Conservation (phyloP, 2,113 vertebrate species). For the Chionis minor region DNA sequence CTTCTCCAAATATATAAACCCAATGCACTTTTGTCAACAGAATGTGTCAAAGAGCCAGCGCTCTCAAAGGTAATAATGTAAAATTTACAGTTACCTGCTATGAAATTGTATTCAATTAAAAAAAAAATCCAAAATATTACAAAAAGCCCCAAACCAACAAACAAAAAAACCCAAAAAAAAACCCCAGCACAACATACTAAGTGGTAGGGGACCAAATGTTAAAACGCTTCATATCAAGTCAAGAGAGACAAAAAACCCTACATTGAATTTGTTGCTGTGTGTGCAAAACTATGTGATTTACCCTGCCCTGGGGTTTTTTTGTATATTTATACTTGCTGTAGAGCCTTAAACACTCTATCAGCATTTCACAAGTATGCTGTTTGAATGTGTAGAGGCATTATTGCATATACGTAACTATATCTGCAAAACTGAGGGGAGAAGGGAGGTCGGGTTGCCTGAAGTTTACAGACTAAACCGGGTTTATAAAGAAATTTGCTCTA, state of each 20-base stretch:
- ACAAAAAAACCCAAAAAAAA: not conserved
- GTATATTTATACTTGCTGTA: not conserved
- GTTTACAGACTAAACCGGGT: not conserved
- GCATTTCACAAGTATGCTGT: not conserved
- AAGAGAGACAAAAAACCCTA: not conserved
- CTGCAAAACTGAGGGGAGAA: not conserved
- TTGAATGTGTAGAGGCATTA: not conserved
- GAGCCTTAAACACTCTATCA: not conserved
- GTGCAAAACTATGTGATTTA: not conserved
- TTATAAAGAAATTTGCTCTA: not conserved
- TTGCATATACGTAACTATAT: not conserved
- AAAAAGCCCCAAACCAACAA: not conserved
- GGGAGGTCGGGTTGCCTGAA: not conserved
- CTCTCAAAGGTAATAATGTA: not conserved
- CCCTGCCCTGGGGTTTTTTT: accelerated
- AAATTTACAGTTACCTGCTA: not conserved
- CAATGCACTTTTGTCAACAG: not conserved
- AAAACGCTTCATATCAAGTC: not conserved
- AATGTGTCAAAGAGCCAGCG: not conserved
- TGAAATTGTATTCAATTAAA: not conserved
- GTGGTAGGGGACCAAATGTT: not conserved
- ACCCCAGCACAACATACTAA: not conserved
- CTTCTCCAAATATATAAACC: not conserved
- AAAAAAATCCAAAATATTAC: not conserved
- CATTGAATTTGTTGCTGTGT: accelerated